phyloP scores from a whole-genome alignment of 2,888 invertebrate species.

The Aethes cnicana region DNA sequence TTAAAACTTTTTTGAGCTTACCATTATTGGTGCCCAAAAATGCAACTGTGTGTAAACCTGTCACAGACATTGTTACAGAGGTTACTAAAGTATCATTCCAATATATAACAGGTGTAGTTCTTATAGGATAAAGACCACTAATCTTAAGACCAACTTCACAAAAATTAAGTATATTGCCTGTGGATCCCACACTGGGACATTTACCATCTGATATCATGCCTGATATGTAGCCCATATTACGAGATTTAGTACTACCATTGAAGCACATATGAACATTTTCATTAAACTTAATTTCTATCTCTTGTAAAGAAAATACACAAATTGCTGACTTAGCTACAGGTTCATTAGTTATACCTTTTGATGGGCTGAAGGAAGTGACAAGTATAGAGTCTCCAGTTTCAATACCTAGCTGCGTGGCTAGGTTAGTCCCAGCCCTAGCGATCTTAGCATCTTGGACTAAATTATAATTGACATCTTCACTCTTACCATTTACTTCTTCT shows the following conservation, averaged over 20 bases:
- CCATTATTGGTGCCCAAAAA: slow-evolving; percentile 96
- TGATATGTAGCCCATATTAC: slow-evolving; percentile 95
- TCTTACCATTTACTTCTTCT: slow-evolving; percentile 80
- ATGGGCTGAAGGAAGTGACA: slow-evolving; percentile 94
- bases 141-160: slow-evolving; percentile 96
- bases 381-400: slow-evolving; percentile 91
- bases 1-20: slow-evolving; percentile 89
- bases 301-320: slow-evolving; percentile 94
- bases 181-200: slow-evolving; percentile 93
- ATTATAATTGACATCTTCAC: slow-evolving; percentile 88
- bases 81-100: slow-evolving; percentile 92
- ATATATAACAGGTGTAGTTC: slow-evolving; percentile 87
- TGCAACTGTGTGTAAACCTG: slow-evolving; percentile 95
- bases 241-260: slow-evolving; percentile 95
- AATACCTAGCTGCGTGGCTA: slow-evolving; percentile 91
- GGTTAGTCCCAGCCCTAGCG: slow-evolving; percentile 90
- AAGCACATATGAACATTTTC: slow-evolving; percentile 99
- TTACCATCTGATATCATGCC: slow-evolving; percentile 95
- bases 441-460: slow-evolving; percentile 96
- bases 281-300: slow-evolving; percentile 95
- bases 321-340: slow-evolving; percentile 92
- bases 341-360: slow-evolving; percentile 92
- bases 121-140: slow-evolving; percentile 93
- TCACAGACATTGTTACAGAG: slow-evolving; percentile 92
- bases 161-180: slow-evolving; percentile 95